phyloP scores from a whole-genome alignment of 2,888 invertebrate genomes.

The Aquatica leii region DNA sequence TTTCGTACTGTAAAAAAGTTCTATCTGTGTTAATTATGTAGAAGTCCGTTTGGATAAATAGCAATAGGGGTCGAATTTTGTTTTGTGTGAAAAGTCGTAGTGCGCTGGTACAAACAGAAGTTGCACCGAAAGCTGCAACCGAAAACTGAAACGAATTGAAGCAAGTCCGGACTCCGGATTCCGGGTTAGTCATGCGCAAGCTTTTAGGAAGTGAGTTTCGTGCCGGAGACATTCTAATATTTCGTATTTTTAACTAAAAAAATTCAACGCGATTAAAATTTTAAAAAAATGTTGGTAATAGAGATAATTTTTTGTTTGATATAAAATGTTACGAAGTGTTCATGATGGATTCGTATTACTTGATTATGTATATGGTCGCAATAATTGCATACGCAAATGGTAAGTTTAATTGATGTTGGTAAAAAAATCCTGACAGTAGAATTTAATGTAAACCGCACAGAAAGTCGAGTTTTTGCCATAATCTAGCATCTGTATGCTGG shows the following conservation, averaged over 20 bases:
- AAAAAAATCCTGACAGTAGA: too few relatives aligned
- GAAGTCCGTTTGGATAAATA: too few relatives aligned
- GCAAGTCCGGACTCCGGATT: slow-evolving; percentile 16
- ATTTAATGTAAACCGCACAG: too few relatives aligned
- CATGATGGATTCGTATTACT: slow-evolving; percentile 23
- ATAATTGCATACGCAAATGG: slow-evolving; percentile 9
- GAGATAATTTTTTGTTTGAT: background rate
- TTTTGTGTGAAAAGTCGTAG: slow-evolving; percentile 15
- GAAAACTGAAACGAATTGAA: slow-evolving; percentile 27
- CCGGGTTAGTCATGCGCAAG: slow-evolving; percentile 31
- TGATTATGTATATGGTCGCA: slow-evolving; percentile 10
- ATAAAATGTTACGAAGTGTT: slow-evolving; percentile 24
- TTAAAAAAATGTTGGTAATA: background rate
- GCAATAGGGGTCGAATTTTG: background rate
- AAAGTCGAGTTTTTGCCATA: too few relatives aligned
- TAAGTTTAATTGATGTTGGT: slow-evolving; percentile 12
- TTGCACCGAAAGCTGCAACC: slow-evolving; percentile 16
- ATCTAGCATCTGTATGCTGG: slow-evolving; percentile 16
- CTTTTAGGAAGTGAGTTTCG: slow-evolving; percentile 19
- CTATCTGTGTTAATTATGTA: too few relatives aligned
- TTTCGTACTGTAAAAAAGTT: background rate
- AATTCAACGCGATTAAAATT: too few relatives aligned
- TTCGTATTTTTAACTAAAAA: slow-evolving; percentile 11
- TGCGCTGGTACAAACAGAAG: slow-evolving; percentile 31
- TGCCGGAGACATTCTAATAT: slow-evolving; percentile 16